Evolutionary conservation across 2,113 vertebrate genomes (phyloP), one percentile per base, ranked within the genome.

Genomic region (Lophotis ruficrista): DNA sequence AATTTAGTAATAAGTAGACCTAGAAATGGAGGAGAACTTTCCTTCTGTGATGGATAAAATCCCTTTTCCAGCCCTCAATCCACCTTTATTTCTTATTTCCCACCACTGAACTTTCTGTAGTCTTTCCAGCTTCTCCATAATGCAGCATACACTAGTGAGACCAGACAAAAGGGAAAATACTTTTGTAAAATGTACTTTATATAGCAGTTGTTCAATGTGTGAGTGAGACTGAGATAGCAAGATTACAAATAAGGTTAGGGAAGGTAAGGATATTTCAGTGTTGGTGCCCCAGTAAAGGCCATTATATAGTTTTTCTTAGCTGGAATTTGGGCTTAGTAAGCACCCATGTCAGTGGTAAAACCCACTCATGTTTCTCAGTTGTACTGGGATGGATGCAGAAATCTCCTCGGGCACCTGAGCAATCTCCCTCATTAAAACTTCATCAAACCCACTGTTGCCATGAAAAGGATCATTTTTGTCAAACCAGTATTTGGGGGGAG

Each of bases 361-460:
- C 17, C 7, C 48, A 18, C 10, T 54, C 0, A 0, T 3, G 0
- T 70, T 90, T 84, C 37, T n/a, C 22, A 50, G 11, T 47, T 72
- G 8, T 47, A 21, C 18, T 37, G 15, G n/a, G 28, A 50, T 50
- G 14, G n/a, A 48, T 50, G 25, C 15, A 78, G 47, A 73, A 73
- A 73, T 65, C 10, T 48, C 6, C 48, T 48, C 2, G 1, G 41
- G 12, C 81, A 66, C 12, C 5, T 31, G n/a, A 87, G 60, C 11
- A 28, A 4, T 31, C 4, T 65, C 28, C 13, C 9, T n/a, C 33
- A 9, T 76, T 65, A 72, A 85, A 69, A 48, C 21, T 73, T 81
- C 31, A 68, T 51, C 21, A 64, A 48, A n/a, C 14, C 9, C 33
- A 58, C 47, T 75, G 16, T 25, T 76, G n/a, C 48, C 6, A 10